Conservation (phyloP, 2,888 invertebrate species). For the Opisthograptis luteolata region DNA sequence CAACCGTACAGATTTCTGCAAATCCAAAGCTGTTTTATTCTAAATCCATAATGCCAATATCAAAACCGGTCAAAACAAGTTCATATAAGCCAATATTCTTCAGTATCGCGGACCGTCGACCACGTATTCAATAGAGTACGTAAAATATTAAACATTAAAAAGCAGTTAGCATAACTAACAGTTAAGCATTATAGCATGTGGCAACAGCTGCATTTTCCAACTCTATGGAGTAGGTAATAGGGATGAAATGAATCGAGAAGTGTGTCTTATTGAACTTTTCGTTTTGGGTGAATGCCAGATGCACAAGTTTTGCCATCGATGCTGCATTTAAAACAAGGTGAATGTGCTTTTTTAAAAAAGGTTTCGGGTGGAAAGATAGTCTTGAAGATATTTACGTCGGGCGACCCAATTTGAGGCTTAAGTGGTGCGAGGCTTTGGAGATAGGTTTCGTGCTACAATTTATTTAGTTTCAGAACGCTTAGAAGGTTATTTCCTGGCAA, state of each 20-base stretch:
- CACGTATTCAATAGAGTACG: conserved; percentile 35
- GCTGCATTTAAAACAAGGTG: conserved; percentile 28
- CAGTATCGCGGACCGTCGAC: neutral
- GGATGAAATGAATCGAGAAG: conserved; percentile 7
- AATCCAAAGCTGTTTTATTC: too few relatives aligned
- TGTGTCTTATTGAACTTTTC: conserved; percentile 22
- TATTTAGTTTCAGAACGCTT: conserved; percentile 9
- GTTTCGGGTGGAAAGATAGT: conserved; percentile 25
- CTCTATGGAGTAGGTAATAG: conserved; percentile 15
- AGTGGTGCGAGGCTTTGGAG: conserved; percentile 18
- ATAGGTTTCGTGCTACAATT: conserved; percentile 13
- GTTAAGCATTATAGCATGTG: conserved; percentile 14
- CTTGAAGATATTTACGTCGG: conserved; percentile 32
- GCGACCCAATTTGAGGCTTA: conserved; percentile 34
- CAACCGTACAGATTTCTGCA: too few relatives aligned
- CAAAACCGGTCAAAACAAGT: neutral
- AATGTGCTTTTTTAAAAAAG: conserved; percentile 30
- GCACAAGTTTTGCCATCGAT: conserved; percentile 28
- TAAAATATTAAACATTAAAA: conserved; percentile 38
- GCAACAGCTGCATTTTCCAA: conserved; percentile 9
- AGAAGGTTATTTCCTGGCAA: conserved; percentile 8
- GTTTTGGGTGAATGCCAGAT: conserved; percentile 32
- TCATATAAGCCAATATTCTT: conserved; percentile 1
- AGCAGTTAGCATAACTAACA: conserved; percentile 33
- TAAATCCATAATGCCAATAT: conserved; percentile 1